phyloP scores from a whole-genome alignment of 2,797 vertebrate genomes.

The Rhinatrema bivittatum region DNA sequence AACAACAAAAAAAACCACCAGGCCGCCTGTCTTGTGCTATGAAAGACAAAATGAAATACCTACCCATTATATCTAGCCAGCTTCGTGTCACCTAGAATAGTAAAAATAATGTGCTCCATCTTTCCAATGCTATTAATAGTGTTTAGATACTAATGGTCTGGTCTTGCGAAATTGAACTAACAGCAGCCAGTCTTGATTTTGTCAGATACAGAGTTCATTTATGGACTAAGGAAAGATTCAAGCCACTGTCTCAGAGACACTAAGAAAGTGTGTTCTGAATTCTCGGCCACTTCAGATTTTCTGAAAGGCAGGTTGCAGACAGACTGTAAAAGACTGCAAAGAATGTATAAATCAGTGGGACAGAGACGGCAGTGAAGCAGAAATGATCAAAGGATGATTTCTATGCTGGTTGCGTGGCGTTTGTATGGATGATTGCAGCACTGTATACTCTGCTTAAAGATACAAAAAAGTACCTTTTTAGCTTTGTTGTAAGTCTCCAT shows the following conservation, averaged over 20 bases:
- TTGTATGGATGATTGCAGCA: too few species aligned
- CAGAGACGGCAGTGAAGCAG: too few species aligned
- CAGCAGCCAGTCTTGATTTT: conserved; percentile 11
- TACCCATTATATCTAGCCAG: neutral
- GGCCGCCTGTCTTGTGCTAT: too few species aligned
- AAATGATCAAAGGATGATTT: too few species aligned
- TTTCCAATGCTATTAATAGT: conserved; percentile 17
- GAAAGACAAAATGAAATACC: conserved; percentile 14
- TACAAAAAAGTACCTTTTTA: too few species aligned
- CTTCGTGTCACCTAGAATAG: neutral
- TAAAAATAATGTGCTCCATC: conserved; percentile 16
- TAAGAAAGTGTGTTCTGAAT: conserved; percentile 13
- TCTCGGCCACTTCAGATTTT: conserved; percentile 10
- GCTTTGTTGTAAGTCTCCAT: too few species aligned
- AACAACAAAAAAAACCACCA: too few species aligned
- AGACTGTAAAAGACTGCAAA: conserved; percentile 9
- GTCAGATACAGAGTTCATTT: conserved; percentile 23
- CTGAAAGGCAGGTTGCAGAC: conserved; percentile 8
- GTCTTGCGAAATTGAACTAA: conserved; percentile 26
- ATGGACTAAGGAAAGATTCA: conserved; percentile 19
- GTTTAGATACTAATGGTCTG: conserved; percentile 28
- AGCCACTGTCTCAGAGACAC: conserved; percentile 12
- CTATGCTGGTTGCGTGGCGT: too few species aligned
- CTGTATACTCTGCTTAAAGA: too few species aligned
- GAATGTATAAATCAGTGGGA: conserved; percentile 27